phyloP scores from a whole-genome alignment of 1,140 invertebrate genomes.

The Drosophila bifasciata region DNA sequence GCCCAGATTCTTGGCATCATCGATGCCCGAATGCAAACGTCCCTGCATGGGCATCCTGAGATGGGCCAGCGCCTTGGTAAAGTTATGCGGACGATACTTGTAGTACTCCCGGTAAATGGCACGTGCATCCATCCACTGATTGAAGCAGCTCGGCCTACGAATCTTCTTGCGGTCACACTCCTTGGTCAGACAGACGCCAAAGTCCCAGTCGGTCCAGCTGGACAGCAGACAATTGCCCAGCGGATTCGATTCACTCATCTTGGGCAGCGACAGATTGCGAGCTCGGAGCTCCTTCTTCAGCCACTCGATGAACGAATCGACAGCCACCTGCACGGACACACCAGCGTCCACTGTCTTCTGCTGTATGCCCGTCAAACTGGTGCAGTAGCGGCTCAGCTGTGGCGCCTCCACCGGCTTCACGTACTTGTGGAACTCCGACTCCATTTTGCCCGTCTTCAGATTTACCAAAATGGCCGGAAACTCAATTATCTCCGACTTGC shows the following conservation, averaged over 20 bases:
- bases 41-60: conserved; percentile 87
- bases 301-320: conserved; percentile 84
- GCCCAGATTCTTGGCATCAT: conserved; percentile 88
- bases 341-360: conserved; percentile 84
- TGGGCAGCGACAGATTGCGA: conserved; percentile 78
- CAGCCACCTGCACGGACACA: conserved; percentile 83
- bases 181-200: conserved; percentile 84
- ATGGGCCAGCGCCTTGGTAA: conserved; percentile 85
- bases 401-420: conserved; percentile 87
- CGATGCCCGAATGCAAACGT: conserved; percentile 86
- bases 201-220: conserved; percentile 86
- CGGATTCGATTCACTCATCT: conserved; percentile 65
- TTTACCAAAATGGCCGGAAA: conserved; percentile 90
- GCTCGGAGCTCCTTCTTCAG: conserved; percentile 79
- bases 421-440: conserved; percentile 88
- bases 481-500: conserved; percentile 85
- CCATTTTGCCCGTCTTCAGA: conserved; percentile 85
- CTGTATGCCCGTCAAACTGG: conserved; percentile 87
- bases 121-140: conserved; percentile 84
- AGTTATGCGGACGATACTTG: conserved; percentile 84
- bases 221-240: conserved; percentile 83
- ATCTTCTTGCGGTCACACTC: conserved; percentile 85
- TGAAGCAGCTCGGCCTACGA: conserved; percentile 80
- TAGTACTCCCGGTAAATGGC: conserved; percentile 84
- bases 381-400: conserved; percentile 87